A percentile compares a stretch with the other conserved stretches of the same genome.
Evolutionary conservation across 2,797 vertebrate species (phyloP).

Genomic region (Florisuga fusca): DNA sequence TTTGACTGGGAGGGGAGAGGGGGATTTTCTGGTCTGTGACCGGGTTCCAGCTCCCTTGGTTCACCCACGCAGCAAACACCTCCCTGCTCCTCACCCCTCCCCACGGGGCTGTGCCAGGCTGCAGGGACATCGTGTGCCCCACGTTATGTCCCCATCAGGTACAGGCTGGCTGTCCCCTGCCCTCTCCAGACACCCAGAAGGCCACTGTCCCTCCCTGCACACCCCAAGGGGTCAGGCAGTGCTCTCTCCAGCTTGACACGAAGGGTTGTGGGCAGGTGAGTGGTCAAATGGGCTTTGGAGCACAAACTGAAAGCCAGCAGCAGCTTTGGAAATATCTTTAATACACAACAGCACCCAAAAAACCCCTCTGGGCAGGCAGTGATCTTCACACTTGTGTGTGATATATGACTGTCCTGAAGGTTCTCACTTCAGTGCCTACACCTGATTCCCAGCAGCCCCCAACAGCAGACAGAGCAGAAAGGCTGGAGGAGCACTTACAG

Average conservation of each 20-base stretch:
- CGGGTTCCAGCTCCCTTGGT: rapidly evolving
- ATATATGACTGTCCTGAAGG: neutral
- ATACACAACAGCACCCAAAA: neutral
- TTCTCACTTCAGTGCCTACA: neutral
- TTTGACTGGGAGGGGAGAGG: constrained; percentile 26
- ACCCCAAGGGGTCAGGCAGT: rapidly evolving
- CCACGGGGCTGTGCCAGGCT: rapidly evolving
- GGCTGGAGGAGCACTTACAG: neutral
- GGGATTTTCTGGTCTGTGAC: neutral
- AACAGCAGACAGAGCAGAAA: neutral
- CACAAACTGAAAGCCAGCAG: neutral
- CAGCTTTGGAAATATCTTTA: neutral
- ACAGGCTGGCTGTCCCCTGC: neutral
- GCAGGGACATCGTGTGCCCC: rapidly evolving
- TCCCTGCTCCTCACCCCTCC: rapidly evolving
- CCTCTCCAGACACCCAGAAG: neutral
- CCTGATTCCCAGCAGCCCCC: neutral
- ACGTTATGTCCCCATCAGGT: rapidly evolving
- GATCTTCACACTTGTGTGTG: neutral
- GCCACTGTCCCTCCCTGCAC: neutral
- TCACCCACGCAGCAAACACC: rapidly evolving
- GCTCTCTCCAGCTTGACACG: neutral
- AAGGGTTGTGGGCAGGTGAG: neutral
- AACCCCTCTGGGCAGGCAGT: neutral
- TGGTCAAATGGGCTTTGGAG: neutral